Base-by-base conservation (phyloP, 2,888 invertebrate genomes). In the Isotomurus palustris region DNA sequence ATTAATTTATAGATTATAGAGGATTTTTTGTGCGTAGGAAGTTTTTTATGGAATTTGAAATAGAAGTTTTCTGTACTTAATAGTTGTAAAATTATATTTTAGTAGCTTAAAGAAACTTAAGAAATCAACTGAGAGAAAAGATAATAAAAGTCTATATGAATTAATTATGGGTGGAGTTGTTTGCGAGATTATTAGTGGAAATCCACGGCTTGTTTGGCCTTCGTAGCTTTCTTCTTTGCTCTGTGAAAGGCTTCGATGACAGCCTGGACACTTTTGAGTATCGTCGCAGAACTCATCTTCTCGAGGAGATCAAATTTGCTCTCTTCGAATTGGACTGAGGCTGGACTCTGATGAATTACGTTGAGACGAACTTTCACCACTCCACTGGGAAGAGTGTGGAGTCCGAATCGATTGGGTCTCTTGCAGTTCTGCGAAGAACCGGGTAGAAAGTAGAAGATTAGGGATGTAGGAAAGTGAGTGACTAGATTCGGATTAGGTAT, bases 171-270 rank as follows among this genome's bases (percentile, higher is more conserved):
- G n/a, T n/a, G n/a, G n/a, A n/a, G n/a, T n/a, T n/a, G n/a, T n/a
- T n/a, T n/a, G n/a, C n/a, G n/a, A n/a, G n/a, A n/a, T n/a, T n/a
- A n/a, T n/a, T n/a, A n/a, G n/a, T n/a, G n/a, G n/a, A n/a, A n/a
- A n/a, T n/a, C n/a, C n/a, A n/a, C n/a, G n/a, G n/a, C n/a, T n/a
- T n/a, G n/a, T 53, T 65, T 67, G 8, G 64, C 56, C 19, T 55
- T 57, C n/a, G 58, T 49, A 8, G 67, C 69, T 53, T 62, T 62
- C 25, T 61, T 40, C 40, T 67, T 51, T 1, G 67, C 70, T 24
- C 70, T 29, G 36, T 70, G 65, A 51, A 70, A 70, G 0, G 70
- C 70, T n/a, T 64, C 64, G 24, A 70, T 70, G 1, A 68, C 70
- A 12, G 62, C 62, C 55, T 70, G 67, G 21, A 68, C 68, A 53